Conservation (phyloP, 2,888 invertebrate genomes). For the Apomyelois bistriatella region DNA sequence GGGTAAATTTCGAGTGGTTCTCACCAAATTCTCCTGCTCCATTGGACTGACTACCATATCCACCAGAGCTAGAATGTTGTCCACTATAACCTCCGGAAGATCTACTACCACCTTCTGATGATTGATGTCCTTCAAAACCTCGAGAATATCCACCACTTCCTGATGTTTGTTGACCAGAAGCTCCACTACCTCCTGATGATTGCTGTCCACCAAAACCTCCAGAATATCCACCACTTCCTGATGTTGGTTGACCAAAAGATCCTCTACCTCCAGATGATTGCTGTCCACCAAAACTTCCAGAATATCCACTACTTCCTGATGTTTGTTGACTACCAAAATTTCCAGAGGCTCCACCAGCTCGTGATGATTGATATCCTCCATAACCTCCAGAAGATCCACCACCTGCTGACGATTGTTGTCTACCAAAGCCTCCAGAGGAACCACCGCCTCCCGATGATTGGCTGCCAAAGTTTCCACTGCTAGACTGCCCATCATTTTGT, state of each 20-base stretch:
- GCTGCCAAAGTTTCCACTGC: not conserved
- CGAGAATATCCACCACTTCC: not conserved
- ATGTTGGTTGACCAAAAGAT: not conserved
- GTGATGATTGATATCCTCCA: slow-evolving; percentile 4
- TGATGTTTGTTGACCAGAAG: not conserved
- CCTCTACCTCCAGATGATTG: not conserved
- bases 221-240: not conserved
- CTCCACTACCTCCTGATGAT: not conserved
- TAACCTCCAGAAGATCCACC: slow-evolving; percentile 12
- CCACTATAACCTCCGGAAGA: not conserved
- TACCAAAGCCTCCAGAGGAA: not conserved
- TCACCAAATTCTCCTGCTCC: slow-evolving; percentile 9
- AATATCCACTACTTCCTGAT: slow-evolving; percentile 3
- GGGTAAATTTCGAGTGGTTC: not conserved
- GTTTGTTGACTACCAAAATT: not conserved
- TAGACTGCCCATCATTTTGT: not conserved
- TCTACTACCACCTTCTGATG: not conserved
- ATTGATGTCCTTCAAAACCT: slow-evolving; percentile 12
- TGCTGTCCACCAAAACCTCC: slow-evolving; percentile 14
- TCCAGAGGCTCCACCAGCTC: not conserved
- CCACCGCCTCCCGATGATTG: not conserved
- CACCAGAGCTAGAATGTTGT: not conserved
- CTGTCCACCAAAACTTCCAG: slow-evolving; percentile 15
- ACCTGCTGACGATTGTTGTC: not conserved
- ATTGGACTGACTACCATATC: slow-evolving; percentile 11